Evolutionary conservation across 2,113 vertebrate species (phyloP), one percentile per base, ranked within the genome.

Genomic region (Vidua macroura): DNA sequence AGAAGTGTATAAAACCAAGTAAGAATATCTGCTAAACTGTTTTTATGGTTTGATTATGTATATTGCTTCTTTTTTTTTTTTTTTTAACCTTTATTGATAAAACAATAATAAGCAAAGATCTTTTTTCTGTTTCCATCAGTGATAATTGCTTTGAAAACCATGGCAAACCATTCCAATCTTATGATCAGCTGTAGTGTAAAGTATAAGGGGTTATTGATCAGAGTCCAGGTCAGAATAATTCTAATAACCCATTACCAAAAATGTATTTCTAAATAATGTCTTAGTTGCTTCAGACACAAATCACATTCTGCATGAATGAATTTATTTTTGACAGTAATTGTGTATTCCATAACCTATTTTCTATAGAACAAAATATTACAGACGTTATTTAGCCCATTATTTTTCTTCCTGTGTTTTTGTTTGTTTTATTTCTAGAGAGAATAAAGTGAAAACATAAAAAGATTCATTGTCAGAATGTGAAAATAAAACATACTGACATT

Each of bases 251-350:
- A 2, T 63, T 60, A 33, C 52, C 1, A 80, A 82, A 74, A 70
- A 60, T 30, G 15, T 28, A 53, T 59, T 75, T 83, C 31, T 75
- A 39, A 79, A 69, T 35, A 68, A 62, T 69, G 12, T 51, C 20
- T 31, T 55, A 35, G 6, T 14, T 69, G 3, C 12, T 83, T 76
- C 58, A 72, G 23, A 63, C 9, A n/a, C 20, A 73, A 76, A 64
- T 7, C 2, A 52, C 1, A 1, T 4, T 74, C 35, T 51, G 31
- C 22, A 30, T 55, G 16, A 73, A 59, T n/a, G 0, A 27, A 37
- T 49, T 68, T 41, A 33, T 75, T 75, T 91, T 59, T 86, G 51
- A 43, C 11, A 86, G n/a, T 11, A 83, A 46, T 6, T 51, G 2
- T 55, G 3, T 33, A 48, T 59, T 83, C 28, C 51, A 4, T 25